Percentiles rank a stretch among this genome's conserved stretches.
Conservation (phyloP, 2,113 vertebrate species). For the Gymnocephalus cernua region DNA sequence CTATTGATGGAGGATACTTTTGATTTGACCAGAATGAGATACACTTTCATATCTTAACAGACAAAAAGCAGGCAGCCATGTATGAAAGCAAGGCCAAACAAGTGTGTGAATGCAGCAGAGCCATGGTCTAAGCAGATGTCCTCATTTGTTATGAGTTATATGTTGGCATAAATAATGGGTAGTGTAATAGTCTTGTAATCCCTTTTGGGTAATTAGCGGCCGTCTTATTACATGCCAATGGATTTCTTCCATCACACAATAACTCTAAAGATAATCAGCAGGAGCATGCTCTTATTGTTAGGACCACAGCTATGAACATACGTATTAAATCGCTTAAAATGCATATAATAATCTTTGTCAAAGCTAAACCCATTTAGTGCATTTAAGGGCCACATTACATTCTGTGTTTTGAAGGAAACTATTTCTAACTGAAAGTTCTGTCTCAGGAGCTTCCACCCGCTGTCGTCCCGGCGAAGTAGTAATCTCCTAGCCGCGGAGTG, state of each 20-base stretch:
- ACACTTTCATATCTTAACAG: conserved; percentile 3
- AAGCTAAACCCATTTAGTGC: too few relatives aligned
- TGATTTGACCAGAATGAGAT: conserved; percentile 3
- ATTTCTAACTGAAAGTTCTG: too few relatives aligned
- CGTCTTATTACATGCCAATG: conserved; percentile 45
- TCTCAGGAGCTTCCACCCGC: too few relatives aligned
- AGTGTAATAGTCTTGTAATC: conserved; percentile 64
- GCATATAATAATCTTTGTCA: too few relatives aligned
- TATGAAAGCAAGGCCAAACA: conserved; percentile 45
- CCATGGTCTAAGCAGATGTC: conserved; percentile 64
- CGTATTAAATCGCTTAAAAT: background rate
- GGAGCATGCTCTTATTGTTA: conserved; percentile 36
- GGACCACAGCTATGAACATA: background rate
- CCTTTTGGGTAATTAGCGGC: conserved; percentile 66
- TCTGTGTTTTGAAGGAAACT: too few relatives aligned
- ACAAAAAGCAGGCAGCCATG: conserved; percentile 15
- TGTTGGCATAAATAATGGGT: conserved; percentile 54
- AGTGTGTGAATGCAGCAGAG: conserved; percentile 34
- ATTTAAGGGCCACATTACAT: too few relatives aligned
- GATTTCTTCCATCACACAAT: conserved; percentile 35
- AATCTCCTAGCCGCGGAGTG: too few relatives aligned
- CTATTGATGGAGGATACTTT: background rate
- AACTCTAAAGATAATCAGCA: conserved; percentile 43
- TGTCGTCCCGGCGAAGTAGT: too few relatives aligned
- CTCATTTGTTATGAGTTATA: conserved; percentile 66